Evolutionary conservation across 2,888 invertebrate genomes (phyloP).

Genomic region (Aspidiotus rigidus): DNA sequence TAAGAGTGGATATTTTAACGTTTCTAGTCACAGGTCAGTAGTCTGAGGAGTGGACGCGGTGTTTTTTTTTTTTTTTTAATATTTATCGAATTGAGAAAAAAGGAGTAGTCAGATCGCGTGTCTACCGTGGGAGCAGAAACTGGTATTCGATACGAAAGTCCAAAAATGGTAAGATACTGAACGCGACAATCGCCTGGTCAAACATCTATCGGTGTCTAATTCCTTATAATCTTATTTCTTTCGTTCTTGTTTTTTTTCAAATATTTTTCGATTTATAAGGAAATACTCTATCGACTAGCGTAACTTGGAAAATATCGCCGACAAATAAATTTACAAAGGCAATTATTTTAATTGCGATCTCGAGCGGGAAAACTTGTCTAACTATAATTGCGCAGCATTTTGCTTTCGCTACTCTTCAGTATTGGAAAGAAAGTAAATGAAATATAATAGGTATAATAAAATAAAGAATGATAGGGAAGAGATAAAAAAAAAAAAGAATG

Average conservation of each 20-base stretch:
- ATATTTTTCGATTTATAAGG: conserved; percentile 24
- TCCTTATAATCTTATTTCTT: conserved; percentile 25
- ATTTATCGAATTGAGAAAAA: neutral
- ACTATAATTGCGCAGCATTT: neutral
- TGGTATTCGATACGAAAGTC: conserved; percentile 14
- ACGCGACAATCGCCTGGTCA: conserved; percentile 33
- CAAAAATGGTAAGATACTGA: conserved; percentile 30
- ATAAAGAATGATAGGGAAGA: neutral
- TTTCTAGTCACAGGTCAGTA: conserved; percentile 30
- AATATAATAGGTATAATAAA: neutral
- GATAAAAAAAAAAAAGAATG: neutral
- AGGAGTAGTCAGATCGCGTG: conserved; percentile 31
- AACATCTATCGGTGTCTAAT: conserved; percentile 32
- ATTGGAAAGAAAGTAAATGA: too few relatives aligned
- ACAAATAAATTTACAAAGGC: conserved; percentile 7
- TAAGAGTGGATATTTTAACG: conserved; percentile 18
- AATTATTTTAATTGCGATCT: conserved; percentile 10
- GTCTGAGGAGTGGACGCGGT: conserved; percentile 22
- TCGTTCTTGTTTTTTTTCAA: neutral
- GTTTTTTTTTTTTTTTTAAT: too few relatives aligned
- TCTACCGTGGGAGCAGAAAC: conserved; percentile 31
- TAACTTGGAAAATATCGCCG: conserved; percentile 19
- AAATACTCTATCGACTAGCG: conserved; percentile 23
- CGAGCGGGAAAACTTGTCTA: conserved; percentile 10
- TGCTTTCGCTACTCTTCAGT: too few relatives aligned